Evolutionary conservation across 2,888 invertebrate species (phyloP), one percentile per base, ranked within the genome.

Genomic region (Drosophila cyrtoloma): DNA sequence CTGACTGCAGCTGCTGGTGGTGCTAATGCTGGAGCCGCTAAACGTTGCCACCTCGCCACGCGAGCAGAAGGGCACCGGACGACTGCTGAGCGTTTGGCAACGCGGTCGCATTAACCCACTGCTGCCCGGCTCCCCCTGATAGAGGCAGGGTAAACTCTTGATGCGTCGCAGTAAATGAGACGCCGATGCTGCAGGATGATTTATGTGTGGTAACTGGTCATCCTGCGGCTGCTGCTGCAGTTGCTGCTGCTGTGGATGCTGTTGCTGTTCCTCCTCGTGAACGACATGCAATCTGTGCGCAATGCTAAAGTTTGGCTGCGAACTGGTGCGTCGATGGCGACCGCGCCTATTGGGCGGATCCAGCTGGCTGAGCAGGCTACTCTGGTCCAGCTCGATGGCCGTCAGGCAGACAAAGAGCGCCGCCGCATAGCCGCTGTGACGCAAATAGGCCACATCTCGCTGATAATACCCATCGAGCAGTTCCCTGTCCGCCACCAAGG

Each of bases 381-480:
- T 94, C 84, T 95, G 95, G 90, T 95, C 95, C 59, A 95, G 93
- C 92, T 96, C 96, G 1, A 96, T 94, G 30, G 96, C 95, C 81
- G 94, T 94, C 52, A 96, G 92, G 84, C 96, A 96, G 44, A 95
- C 94, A 50, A 96, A 93, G 4, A 95, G 93, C 3, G 95, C 95
- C 83, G 95, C 95, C 19, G 95, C 94, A 90, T 95, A 95, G 68
- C 94, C 93, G 77, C 94, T 94, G 87, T 95, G 95, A 56, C 95
- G 94, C 66, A 96, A 91, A 91, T 95, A 96, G 26, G 96, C 95
- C 89, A 94, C 93, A 59, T 94, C 91, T 73, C 94, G 94, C 78
- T 71, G 77, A 52, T 95, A 95, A 84, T 95, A 96, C 33, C 94
- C 93, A 50, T 94, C 92, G 55, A 96, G 91, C 84, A 96, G 95